Evolutionary conservation across 2,113 vertebrate species (phyloP), one percentile per base, ranked within the genome.

Genomic region (Deroptyus accipitrinus): DNA sequence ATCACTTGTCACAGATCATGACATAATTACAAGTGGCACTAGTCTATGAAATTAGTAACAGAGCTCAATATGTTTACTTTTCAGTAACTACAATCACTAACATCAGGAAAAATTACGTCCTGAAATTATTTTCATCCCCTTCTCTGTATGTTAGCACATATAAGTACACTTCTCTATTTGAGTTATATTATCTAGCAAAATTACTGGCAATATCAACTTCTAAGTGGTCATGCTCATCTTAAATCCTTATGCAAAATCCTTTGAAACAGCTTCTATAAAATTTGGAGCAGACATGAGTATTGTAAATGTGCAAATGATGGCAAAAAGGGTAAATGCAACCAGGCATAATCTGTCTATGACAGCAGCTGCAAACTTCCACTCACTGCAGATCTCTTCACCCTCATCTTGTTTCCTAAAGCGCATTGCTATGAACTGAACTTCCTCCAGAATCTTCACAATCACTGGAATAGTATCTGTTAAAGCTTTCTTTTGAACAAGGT

Each of bases 241-340:
- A 89, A 88, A 91, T 48, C 10, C 7, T 98, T 97, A 99, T 83
- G 98, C 98, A 95, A 99, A 99, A 97, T 99, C 98, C 95, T 99
- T 99, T 51, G 98, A 98, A 92, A 99, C 98, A 7, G 99, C 99
- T 96, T 99, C 98, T 44, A 99, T 98, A 95, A 99, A 99, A 95
- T 99, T 99, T 37, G 98, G 99, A 52, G 99, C 99, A 4, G 99
- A 98, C 98, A 99, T 98, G 74, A 99, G 97, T 92, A 99, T 99
- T 82, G 98, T 98, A 93, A 99, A 98, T 48, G 99, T 99, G 97
- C 98, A 99, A 90, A 99, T 98, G 95, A 99, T 98, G 87, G 99
- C 98, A 95, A 99, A 99, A 72, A 99, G 98, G 3, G 98, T 98
- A 95, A 99, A 99, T 30, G 98, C 98, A 96, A 99, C 98, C 64